A percentile compares a stretch with the other conserved stretches of the same genome.
Evolutionary conservation across 2,888 invertebrate species (phyloP).

Genomic region (Ctenicera cuprea): DNA sequence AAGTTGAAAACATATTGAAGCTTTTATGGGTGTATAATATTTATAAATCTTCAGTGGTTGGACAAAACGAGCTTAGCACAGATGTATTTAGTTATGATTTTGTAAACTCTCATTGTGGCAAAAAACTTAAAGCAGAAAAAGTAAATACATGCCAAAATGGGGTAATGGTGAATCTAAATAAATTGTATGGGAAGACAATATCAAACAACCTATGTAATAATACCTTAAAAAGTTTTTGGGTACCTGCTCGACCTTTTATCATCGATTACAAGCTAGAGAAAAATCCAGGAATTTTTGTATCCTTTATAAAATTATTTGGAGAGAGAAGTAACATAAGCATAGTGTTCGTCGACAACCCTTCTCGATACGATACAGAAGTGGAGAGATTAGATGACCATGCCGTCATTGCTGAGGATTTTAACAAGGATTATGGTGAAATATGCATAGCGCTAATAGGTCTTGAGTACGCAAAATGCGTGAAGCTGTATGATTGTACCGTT

Average conservation of each 20-base stretch:
- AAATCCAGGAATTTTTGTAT: conserved; percentile 38
- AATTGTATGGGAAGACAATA: not conserved
- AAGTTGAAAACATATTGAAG: conserved; percentile 10
- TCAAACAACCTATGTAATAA: conserved; percentile 30
- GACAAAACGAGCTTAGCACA: not conserved
- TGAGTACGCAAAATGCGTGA: conserved; percentile 27
- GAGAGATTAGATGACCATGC: not conserved
- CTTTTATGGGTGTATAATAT: conserved; percentile 33
- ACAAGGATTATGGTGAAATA: conserved; percentile 21
- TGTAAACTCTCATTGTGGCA: conserved; percentile 27
- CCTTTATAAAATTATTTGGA: conserved; percentile 15
- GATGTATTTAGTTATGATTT: conserved; percentile 35
- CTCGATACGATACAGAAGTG: conserved; percentile 1
- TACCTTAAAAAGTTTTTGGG: conserved; percentile 19
- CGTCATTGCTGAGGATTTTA: conserved; percentile 26
- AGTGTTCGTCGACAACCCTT: not conserved
- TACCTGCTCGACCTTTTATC: not conserved
- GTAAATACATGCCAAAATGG: conserved; percentile 11
- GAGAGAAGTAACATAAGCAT: conserved; percentile 27
- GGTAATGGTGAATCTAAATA: not conserved
- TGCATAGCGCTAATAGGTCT: conserved; percentile 6
- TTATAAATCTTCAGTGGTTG: conserved; percentile 15
- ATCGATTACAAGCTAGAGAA: conserved; percentile 18
- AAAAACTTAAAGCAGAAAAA: conserved; percentile 19
- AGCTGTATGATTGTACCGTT: conserved; percentile 25